These are phyloP conservation scores for Chydorus sphaericus DNA, from an alignment of 2,888 invertebrate genomes.

Conservation along the genomic window DNA sequence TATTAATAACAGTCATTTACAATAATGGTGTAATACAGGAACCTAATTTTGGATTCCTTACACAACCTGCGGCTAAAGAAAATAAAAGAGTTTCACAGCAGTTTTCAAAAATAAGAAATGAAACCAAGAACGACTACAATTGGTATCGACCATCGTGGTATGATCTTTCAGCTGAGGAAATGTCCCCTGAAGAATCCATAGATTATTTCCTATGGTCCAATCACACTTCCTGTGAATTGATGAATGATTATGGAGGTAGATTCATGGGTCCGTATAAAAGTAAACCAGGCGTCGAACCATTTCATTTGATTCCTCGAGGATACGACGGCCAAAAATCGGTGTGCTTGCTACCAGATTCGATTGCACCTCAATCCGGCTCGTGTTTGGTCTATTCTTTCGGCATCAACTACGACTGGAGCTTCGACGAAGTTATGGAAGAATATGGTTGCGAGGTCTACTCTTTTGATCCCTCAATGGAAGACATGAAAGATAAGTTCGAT, in stretches of 20 bases:
- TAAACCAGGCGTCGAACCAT: no score
- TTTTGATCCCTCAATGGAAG: neutral
- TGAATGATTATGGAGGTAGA: neutral
- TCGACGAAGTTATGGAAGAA: neutral
- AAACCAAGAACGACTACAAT: no score
- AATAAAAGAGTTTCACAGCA: no score
- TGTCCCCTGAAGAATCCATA: neutral
- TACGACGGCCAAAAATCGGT: slow-evolving; percentile 2
- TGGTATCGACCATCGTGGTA: no score
- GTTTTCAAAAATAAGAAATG: no score
- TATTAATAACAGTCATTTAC: no score
- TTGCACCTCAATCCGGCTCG: neutral
- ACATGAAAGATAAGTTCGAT: neutral
- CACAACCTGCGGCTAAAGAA: no score
- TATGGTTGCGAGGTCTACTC: neutral
- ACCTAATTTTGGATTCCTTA: no score
- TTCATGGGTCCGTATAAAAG: neutral
- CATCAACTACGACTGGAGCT: neutral
- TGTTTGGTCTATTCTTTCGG: neutral
- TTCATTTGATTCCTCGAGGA: no score
- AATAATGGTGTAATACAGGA: no score
- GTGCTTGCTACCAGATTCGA: neutral
- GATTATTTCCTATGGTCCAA: neutral
- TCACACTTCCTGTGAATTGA: neutral
- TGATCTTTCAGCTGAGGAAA: no score